phyloP scores from a whole-genome alignment of 1,140 invertebrate species.

The Camponotus floridanus region DNA sequence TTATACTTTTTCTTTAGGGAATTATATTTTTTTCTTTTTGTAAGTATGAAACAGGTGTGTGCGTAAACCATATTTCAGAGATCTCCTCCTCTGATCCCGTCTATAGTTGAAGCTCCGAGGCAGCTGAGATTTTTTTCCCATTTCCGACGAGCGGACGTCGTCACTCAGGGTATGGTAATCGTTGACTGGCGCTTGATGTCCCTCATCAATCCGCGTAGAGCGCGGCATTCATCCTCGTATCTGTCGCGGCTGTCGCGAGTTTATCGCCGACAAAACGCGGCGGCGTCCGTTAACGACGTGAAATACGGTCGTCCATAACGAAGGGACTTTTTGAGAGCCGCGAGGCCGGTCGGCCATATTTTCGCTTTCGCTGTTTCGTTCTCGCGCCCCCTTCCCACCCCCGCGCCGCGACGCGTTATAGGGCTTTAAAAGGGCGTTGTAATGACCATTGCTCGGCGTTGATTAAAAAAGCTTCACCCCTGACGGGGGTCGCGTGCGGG shows the following conservation, averaged over 20 bases:
- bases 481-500: neutral
- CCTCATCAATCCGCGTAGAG: slow-evolving; percentile 56
- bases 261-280: slow-evolving; percentile 83
- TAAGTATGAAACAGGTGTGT: neutral
- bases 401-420: slow-evolving; percentile 74
- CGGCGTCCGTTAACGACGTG: slow-evolving; percentile 82
- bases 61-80: neutral
- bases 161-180: slow-evolving; percentile 65
- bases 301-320: slow-evolving; percentile 83
- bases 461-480: slow-evolving; percentile 79
- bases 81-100: neutral
- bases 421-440: slow-evolving; percentile 81
- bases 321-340: slow-evolving; percentile 72
- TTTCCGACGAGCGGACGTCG: slow-evolving; percentile 44
- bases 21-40: neutral
- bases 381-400: neutral
- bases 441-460: slow-evolving; percentile 79
- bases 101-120: neutral
- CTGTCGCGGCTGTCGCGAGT: slow-evolving; percentile 74
- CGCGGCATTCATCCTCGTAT: slow-evolving; percentile 69
- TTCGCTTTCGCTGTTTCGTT: slow-evolving; percentile 60
- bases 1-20: neutral
- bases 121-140: slow-evolving; percentile 40
- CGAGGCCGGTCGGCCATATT: slow-evolving; percentile 54
- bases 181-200: slow-evolving; percentile 50